Conservation (phyloP, 2,888 invertebrate species). For the Cheilosia variabilis region DNA sequence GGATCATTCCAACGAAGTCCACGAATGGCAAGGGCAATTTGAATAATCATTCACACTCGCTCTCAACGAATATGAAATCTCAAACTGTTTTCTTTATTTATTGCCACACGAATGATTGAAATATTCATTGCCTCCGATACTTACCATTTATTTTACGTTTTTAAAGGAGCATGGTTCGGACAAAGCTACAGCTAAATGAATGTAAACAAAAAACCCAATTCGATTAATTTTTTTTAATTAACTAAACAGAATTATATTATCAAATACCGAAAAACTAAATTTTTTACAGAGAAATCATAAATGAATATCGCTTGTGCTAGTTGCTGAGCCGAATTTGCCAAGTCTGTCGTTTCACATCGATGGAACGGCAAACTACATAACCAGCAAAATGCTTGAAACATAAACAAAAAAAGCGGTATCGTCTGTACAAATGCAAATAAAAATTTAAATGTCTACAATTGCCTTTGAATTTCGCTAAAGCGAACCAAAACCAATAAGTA, state of each 20-base stretch:
- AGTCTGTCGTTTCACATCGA: background rate
- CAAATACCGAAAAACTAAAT: conserved; percentile 3
- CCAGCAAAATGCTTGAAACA: conserved; percentile 37
- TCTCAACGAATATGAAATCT: no score
- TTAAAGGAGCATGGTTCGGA: no score
- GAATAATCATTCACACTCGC: no score
- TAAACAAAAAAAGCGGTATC: conserved; percentile 9
- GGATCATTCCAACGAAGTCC: no score
- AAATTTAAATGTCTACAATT: conserved; percentile 38
- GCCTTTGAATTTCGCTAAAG: conserved; percentile 9
- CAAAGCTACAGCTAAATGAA: background rate
- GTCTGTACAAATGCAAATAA: conserved; percentile 69
- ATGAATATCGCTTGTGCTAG: conserved; percentile 37
- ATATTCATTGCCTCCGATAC: no score
- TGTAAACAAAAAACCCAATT: background rate
- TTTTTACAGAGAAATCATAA: conserved; percentile 23
- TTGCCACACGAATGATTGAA: no score
- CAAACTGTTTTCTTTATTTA: no score
- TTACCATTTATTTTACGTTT: no score
- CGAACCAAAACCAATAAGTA: background rate
- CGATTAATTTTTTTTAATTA: conserved; percentile 27
- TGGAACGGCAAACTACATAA: conserved; percentile 10
- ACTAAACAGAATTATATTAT: conserved; percentile 33
- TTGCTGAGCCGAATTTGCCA: conserved; percentile 14
- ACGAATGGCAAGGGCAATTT: no score